Percentiles rank a stretch among this genome's conserved stretches.
These are phyloP conservation scores for Trichacis sp. DNA, from an alignment of 2,888 invertebrate species.

Conservation along the genomic window DNA sequence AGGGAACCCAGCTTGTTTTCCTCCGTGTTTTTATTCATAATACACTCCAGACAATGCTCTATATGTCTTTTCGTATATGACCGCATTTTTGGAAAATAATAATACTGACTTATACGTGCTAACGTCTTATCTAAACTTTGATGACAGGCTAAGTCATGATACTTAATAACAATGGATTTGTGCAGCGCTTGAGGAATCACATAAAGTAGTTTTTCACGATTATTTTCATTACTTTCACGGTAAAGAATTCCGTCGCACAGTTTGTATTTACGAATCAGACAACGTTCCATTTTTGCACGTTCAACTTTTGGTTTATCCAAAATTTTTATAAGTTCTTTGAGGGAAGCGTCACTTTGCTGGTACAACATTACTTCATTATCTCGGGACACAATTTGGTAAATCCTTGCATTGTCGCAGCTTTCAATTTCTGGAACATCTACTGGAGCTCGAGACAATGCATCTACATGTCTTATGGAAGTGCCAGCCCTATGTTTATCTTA, in stretches of 20 bases:
- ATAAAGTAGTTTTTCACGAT: slow-evolving; percentile 12
- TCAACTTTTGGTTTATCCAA: not conserved
- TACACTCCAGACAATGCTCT: too few relatives aligned
- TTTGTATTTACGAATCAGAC: not conserved
- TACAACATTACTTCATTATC: not conserved
- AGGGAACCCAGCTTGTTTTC: too few relatives aligned
- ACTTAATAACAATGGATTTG: slow-evolving; percentile 19
- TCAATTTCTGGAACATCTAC: not conserved
- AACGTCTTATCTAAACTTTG: slow-evolving; percentile 22
- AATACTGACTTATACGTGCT: too few relatives aligned
- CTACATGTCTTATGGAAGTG: not conserved
- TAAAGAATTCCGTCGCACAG: not conserved
- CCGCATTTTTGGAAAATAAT: too few relatives aligned
- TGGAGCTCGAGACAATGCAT: slow-evolving; percentile 2
- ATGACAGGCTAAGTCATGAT: slow-evolving; percentile 19
- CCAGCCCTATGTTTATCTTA: not conserved
- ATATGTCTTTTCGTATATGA: too few relatives aligned
- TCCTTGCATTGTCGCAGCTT: not conserved
- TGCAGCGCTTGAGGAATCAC: too few relatives aligned
- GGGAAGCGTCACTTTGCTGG: not conserved
- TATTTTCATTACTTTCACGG: not conserved
- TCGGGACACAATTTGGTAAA: not conserved
- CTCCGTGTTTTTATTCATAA: too few relatives aligned
- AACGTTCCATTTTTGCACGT: not conserved
- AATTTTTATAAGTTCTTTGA: not conserved